phyloP scores from a whole-genome alignment of 2,888 invertebrate species.

The Oligia strigilis region DNA sequence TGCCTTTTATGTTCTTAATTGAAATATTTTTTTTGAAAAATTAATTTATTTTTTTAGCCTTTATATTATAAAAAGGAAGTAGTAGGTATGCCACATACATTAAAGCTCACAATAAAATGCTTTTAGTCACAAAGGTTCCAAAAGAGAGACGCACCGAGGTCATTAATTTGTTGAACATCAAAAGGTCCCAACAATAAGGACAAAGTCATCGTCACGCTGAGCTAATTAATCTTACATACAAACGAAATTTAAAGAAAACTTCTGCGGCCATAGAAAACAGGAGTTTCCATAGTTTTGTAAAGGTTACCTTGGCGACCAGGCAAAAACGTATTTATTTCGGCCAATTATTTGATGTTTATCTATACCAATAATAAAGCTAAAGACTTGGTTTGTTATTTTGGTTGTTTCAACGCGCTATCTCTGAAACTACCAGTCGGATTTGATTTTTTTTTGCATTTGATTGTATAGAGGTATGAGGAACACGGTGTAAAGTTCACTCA shows the following conservation, averaged over 20 bases:
- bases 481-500: no score
- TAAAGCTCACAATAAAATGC: conserved; percentile 41
- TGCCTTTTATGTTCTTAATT: no score
- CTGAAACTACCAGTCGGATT: no score
- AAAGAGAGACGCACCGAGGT: conserved; percentile 37
- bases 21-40: not conserved
- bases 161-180: conserved; percentile 55
- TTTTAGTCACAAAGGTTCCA: conserved; percentile 49
- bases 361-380: no score
- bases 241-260: conserved; percentile 20
- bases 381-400: no score
- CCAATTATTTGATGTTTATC: no score
- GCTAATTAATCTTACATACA: conserved; percentile 49
- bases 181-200: conserved; percentile 35
- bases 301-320: not conserved
- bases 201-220: conserved; percentile 41
- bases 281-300: conserved; percentile 9
- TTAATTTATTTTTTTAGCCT: not conserved
- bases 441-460: no score
- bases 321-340: not conserved
- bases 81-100: conserved; percentile 18
- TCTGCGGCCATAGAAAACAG: not conserved
- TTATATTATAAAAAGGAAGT: conserved; percentile 6
- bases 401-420: no score
- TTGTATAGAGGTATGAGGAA: no score